Evolutionary conservation across 2,797 vertebrate genomes (phyloP).

Genomic region (Scolopax bukidnonensis): DNA sequence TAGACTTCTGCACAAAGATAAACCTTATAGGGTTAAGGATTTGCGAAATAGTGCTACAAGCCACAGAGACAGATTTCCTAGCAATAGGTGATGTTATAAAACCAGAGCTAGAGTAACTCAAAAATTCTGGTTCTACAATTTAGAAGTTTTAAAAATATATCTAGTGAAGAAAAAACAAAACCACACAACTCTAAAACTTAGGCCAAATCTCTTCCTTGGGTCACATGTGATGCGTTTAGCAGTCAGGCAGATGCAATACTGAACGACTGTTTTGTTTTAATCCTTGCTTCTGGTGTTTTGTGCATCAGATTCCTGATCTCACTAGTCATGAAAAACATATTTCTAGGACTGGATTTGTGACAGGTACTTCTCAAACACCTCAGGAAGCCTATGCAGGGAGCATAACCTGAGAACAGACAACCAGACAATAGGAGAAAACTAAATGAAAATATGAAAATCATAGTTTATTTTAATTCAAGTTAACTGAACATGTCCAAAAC

Average conservation of each 20-base stretch:
- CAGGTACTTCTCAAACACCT: neutral
- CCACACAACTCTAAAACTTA: neutral
- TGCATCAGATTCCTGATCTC: neutral
- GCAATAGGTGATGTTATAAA: neutral
- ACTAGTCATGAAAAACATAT: neutral
- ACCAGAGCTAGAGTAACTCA: neutral
- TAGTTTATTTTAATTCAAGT: neutral
- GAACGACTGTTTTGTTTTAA: neutral
- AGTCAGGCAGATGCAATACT: neutral
- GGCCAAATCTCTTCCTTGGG: neutral
- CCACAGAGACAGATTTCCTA: neutral
- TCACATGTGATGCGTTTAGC: neutral
- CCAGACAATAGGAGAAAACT: neutral
- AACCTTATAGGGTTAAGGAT: neutral
- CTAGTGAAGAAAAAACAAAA: neutral
- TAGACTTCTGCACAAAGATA: neutral
- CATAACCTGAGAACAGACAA: neutral
- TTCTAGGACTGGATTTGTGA: neutral
- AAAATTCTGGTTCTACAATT: neutral
- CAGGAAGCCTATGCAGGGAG: neutral
- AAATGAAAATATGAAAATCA: neutral
- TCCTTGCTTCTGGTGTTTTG: neutral
- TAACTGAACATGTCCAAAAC: neutral
- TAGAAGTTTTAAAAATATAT: neutral
- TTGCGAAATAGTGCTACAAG: neutral